Evolutionary conservation across 2,888 invertebrate genomes (phyloP).

Genomic region (Mesorhabditis spiculigera): DNA sequence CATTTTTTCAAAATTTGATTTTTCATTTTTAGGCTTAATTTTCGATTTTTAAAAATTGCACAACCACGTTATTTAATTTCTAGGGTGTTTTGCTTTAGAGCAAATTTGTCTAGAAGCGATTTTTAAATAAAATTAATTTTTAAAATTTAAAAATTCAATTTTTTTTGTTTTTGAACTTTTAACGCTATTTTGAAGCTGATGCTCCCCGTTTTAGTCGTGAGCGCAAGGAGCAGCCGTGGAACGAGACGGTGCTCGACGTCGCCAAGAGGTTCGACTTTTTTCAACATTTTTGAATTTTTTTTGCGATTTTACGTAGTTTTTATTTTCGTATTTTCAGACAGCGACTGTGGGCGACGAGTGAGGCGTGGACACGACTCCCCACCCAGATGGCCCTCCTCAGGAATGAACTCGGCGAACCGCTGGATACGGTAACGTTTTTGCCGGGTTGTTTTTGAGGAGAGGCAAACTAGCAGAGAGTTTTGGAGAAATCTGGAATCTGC

Average conservation of each 20-base stretch:
- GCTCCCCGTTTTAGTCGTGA: slow-evolving; percentile 41
- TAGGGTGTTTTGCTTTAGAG: neutral
- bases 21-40: neutral
- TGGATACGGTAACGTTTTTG: too few species aligned
- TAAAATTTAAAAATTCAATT: neutral
- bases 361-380: slow-evolving; percentile 25
- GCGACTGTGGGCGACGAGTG: slow-evolving; percentile 46
- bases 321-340: neutral
- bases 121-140: slow-evolving; percentile 5
- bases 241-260: slow-evolving; percentile 35
- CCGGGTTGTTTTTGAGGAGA: too few species aligned
- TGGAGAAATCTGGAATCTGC: too few species aligned
- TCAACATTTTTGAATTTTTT: too few species aligned
- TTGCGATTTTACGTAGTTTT: too few species aligned
- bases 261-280: slow-evolving; percentile 22
- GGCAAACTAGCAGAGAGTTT: too few species aligned
- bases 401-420: too few species aligned
- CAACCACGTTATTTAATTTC: neutral
- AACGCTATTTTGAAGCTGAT: too few species aligned
- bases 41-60: neutral
- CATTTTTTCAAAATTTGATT: neutral
- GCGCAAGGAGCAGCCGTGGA: slow-evolving; percentile 39
- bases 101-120: too few species aligned
- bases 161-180: neutral
- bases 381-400: slow-evolving; percentile 17